Percentiles rank a stretch among this genome's conserved stretches.
These are phyloP conservation scores for Zaprionus lachaisei DNA, from an alignment of 1,140 invertebrate genomes.

Conservation along the genomic window DNA sequence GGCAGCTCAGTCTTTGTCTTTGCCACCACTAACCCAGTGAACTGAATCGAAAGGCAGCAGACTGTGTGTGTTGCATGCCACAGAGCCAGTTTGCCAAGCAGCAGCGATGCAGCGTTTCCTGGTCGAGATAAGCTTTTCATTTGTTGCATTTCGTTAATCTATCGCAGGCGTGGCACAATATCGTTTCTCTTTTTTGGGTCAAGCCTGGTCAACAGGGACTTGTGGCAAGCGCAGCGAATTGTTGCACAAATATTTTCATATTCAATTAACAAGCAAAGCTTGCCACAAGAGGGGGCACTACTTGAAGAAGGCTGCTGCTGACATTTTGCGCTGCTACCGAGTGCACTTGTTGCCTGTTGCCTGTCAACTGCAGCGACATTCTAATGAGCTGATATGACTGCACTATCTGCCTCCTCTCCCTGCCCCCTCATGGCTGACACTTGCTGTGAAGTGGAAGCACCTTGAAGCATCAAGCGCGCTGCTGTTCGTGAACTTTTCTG, in stretches of 20 bases:
- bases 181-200: conserved; percentile 21
- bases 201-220: conserved; percentile 14
- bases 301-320: conserved; percentile 9
- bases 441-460: conserved; percentile 23
- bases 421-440: background rate
- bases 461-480: conserved; percentile 28
- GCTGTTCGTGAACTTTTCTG: conserved; percentile 73
- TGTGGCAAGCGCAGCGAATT: conserved; percentile 32
- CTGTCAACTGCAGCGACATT: conserved; percentile 71
- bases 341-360: conserved; percentile 60
- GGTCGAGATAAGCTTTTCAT: conserved; percentile 62
- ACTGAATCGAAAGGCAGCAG: conserved; percentile 49
- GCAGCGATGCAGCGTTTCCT: conserved; percentile 63
- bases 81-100: conserved; percentile 43
- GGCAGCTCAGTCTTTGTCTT: background rate
- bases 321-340: conserved; percentile 33
- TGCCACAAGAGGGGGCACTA: no score
- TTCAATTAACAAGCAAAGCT: conserved; percentile 1
- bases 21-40: conserved; percentile 69
- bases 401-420: background rate
- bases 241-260: conserved; percentile 67
- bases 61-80: conserved; percentile 44
- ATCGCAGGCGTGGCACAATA: conserved; percentile 51
- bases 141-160: conserved; percentile 27
- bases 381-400: conserved; percentile 59